Base-by-base conservation (phyloP, 30 jellyfish, hydroid and myxozoan species). In the Clytia hemisphaerica region DNA sequence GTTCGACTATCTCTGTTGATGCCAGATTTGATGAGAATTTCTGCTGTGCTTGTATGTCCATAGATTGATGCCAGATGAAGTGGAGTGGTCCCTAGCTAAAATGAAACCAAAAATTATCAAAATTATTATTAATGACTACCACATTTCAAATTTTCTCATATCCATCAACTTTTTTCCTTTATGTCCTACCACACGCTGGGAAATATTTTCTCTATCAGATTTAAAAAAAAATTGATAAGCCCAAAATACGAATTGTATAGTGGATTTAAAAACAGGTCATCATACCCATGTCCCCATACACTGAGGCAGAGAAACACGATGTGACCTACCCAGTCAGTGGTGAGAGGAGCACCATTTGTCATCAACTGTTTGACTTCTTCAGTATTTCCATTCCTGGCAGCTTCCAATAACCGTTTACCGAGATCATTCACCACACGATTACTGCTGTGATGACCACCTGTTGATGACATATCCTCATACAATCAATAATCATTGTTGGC, bases 301-400 rank as follows among this genome's bases (percentile, higher is more conserved):
- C 2, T 24, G 3, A 19, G 3, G 30, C 4, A 24, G 1, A 5
- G 26, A 4, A 24, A 2, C 16, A 1, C 33, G 4, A 15, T 18
- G 0, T 21, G 12, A 37, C 87, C 4, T 70, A 85, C 96, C 96
- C 96, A 85, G 46, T 85, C 96, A 30, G 93, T 74, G 33, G 96
- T 85, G 1, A 85, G 85, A n/a, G 96, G 96, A 5, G 96, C 96
- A 2, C 96, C 96, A 45, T 75, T 85, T 48, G 89, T 82, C 96
- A 85, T 85, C 32, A 85, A 51, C 36, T 72, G 79, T 5, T 83
- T 71, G 30, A 85, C 96, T 45, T 79, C 93, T 16, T 72, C 93
- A 4, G 87, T 80, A 77, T 85, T 74, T 9, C 96, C 96, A 16
- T 74, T 65, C 18, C 96, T 62, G 36, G 96, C 83, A 19, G 96